Evolutionary conservation across 1,140 invertebrate species (phyloP).

Genomic region (Cyphomyrmex costatus): DNA sequence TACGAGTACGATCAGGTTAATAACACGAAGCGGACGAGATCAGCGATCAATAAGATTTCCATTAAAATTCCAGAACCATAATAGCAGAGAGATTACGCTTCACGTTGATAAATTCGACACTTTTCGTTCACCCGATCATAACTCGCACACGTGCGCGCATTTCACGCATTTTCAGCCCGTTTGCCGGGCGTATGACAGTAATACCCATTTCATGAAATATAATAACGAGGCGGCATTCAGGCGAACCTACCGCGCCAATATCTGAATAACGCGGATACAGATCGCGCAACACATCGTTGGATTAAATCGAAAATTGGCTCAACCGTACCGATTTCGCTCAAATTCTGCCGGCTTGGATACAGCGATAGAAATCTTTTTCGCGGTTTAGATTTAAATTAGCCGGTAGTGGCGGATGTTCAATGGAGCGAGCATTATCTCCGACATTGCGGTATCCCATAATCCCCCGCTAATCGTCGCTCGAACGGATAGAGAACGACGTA

Average conservation of each 20-base stretch:
- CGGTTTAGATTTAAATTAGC: constrained; percentile 69
- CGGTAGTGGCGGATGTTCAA: constrained; percentile 60
- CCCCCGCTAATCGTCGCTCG: constrained; percentile 74
- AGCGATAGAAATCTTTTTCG: constrained; percentile 67
- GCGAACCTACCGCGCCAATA: neutral
- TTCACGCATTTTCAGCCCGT: constrained; percentile 16
- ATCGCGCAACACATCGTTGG: constrained; percentile 43
- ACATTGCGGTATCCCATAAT: constrained; percentile 69
- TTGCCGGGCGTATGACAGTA: constrained; percentile 29
- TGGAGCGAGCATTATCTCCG: constrained; percentile 65
- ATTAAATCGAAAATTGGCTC: constrained; percentile 70
- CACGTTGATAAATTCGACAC: constrained; percentile 45
- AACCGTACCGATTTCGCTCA: neutral
- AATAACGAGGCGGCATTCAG: constrained; percentile 64
- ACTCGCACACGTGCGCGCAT: neutral
- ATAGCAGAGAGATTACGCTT: constrained; percentile 6
- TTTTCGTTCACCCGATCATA: constrained; percentile 17
- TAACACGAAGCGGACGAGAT: constrained; percentile 1
- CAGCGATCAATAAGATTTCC: constrained; percentile 4
- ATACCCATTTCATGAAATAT: constrained; percentile 48
- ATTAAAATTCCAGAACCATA: constrained; percentile 16
- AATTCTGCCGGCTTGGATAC: constrained; percentile 44
- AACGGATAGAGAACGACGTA: constrained; percentile 64
- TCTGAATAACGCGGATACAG: constrained; percentile 39
- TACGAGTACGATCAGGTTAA: neutral